These are phyloP conservation scores for Nomada lathburiana DNA, from an alignment of 2,888 invertebrate genomes.

Conservation along the genomic window DNA sequence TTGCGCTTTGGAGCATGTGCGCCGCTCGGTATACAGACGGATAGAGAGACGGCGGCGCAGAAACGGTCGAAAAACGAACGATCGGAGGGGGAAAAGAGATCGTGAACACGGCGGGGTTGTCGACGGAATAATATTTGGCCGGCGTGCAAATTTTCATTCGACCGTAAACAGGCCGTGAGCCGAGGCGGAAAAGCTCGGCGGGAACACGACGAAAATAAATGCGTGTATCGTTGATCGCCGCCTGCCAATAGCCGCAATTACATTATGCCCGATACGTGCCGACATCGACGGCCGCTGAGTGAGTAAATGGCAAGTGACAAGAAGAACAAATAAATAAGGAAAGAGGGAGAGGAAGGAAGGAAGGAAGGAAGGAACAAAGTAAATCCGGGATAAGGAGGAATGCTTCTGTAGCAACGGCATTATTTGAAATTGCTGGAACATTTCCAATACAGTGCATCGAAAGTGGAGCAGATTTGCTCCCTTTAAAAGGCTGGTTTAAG, in stretches of 20 bases:
- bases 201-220: slow-evolving; percentile 72
- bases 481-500: slow-evolving; percentile 40
- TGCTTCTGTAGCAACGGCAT: slow-evolving; percentile 29
- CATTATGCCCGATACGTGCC: slow-evolving; percentile 65
- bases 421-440: slow-evolving; percentile 53
- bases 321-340: background rate
- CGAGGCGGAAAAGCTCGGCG: slow-evolving; percentile 74
- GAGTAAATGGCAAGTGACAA: slow-evolving; percentile 48
- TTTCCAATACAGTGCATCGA: slow-evolving; percentile 55
- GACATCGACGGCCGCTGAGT: slow-evolving; percentile 38
- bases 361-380: slow-evolving; percentile 12
- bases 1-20: slow-evolving; percentile 1
- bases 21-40: background rate
- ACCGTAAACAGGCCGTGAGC: slow-evolving; percentile 72
- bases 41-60: slow-evolving; percentile 14
- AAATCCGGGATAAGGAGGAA: slow-evolving; percentile 44
- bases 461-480: slow-evolving; percentile 53
- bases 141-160: slow-evolving; percentile 74
- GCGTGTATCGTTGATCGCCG: slow-evolving; percentile 58
- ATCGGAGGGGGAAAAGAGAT: slow-evolving; percentile 20
- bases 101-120: slow-evolving; percentile 35
- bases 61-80: slow-evolving; percentile 19
- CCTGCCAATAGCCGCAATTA: slow-evolving; percentile 69
- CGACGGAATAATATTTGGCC: slow-evolving; percentile 73
- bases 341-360: background rate